Percentiles rank a stretch among this genome's conserved stretches.
Evolutionary conservation across 2,113 vertebrate species (phyloP).

Genomic region (Campylorhamphus procurvoides): DNA sequence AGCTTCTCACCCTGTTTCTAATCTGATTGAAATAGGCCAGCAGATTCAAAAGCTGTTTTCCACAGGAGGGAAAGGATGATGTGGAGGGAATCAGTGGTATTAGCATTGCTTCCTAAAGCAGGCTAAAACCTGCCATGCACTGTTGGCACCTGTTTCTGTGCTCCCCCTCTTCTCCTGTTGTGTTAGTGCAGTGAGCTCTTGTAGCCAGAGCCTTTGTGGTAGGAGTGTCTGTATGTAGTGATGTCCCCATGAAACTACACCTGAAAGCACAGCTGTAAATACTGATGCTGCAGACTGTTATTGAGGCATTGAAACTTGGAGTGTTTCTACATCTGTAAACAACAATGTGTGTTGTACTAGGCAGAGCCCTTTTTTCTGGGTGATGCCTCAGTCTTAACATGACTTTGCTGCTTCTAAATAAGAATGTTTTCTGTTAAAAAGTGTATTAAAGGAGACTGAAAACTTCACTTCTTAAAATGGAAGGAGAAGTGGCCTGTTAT

Average conservation of each 20-base stretch:
- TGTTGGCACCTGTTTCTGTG: neutral
- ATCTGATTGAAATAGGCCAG: neutral
- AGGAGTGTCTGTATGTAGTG: neutral
- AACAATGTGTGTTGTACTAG: neutral
- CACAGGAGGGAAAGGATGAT: neutral
- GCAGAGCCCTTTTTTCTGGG: neutral
- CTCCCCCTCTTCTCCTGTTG: fast-evolving
- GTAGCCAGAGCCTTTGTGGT: neutral
- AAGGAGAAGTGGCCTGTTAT: neutral
- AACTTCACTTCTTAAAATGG: neutral
- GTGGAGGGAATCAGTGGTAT: neutral
- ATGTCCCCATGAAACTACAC: neutral
- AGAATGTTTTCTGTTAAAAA: neutral
- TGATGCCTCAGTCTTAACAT: neutral
- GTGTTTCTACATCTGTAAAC: neutral
- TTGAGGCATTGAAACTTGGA: neutral
- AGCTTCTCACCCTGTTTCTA: neutral
- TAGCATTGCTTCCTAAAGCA: neutral
- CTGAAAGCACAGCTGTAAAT: neutral
- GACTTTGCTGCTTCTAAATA: neutral
- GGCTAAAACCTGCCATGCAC: neutral
- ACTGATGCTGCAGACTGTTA: neutral
- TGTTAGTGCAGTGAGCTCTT: neutral
- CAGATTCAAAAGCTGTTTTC: neutral
- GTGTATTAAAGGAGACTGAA: neutral